phyloP scores from a whole-genome alignment of 2,113 vertebrate genomes.

The Budorcas taxicolor region DNA sequence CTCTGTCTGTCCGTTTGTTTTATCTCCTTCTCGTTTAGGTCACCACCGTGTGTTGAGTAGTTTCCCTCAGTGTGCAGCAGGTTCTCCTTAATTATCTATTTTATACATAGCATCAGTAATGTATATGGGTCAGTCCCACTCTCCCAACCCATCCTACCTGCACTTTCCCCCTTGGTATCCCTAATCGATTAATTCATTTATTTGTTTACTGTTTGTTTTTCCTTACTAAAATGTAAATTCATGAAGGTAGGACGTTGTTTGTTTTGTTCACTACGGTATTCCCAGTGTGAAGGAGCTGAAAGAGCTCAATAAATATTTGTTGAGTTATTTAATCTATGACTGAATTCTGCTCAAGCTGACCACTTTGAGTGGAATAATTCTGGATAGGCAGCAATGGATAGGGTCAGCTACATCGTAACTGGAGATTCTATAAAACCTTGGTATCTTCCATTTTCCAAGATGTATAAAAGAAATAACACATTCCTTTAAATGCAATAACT shows the following conservation, averaged over 20 bases:
- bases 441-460: background rate
- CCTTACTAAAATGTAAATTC: background rate
- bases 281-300: background rate
- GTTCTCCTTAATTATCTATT: background rate
- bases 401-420: background rate
- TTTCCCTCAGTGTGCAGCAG: fast-evolving
- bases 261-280: background rate
- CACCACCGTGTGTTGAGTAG: fast-evolving
- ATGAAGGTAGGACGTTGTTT: background rate
- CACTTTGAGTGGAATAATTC: background rate
- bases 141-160: background rate
- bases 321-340: background rate
- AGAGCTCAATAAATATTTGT: background rate
- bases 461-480: background rate
- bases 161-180: background rate
- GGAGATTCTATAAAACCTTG: background rate
- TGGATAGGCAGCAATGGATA: background rate
- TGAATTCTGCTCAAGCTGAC: background rate
- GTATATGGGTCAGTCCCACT: background rate
- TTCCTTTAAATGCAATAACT: background rate
- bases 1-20: background rate
- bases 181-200: background rate
- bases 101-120: fast-evolving
- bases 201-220: background rate
- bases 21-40: background rate